A percentile compares a stretch with the other conserved stretches of the same genome.
Conservation (phyloP, 2,113 vertebrate species). For the Pseudonaja textilis region DNA sequence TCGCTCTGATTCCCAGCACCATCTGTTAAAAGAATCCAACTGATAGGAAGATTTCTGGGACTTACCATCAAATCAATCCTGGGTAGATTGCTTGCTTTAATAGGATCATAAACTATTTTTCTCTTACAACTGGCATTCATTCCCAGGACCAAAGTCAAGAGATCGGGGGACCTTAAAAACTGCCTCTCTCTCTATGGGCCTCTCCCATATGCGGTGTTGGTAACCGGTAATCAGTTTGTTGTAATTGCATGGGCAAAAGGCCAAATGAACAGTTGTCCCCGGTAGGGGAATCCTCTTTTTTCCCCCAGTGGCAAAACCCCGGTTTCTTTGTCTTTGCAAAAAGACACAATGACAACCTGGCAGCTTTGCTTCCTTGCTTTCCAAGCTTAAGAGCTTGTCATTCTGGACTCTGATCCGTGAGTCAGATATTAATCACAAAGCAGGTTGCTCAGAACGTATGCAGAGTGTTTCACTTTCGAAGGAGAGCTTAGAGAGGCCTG, state of each 20-base stretch:
- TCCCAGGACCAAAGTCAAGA: not conserved
- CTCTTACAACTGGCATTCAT: not conserved
- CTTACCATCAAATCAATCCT: not conserved
- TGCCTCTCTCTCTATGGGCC: not conserved
- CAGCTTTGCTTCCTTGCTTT: not conserved
- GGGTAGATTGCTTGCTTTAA: not conserved
- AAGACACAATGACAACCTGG: not conserved
- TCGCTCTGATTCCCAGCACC: not conserved
- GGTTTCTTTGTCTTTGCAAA: not conserved
- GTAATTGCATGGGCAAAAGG: slow-evolving; percentile 32
- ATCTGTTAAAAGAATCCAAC: not conserved
- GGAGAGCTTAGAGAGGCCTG: not conserved
- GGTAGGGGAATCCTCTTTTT: not conserved
- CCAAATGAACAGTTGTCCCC: not conserved
- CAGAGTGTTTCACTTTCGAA: not conserved
- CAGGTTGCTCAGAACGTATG: not conserved
- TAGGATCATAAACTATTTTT: not conserved
- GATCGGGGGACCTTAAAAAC: not conserved
- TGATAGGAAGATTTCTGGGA: not conserved
- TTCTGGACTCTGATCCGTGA: not conserved
- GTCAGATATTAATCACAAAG: not conserved
- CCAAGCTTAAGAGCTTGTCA: not conserved
- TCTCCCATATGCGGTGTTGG: slow-evolving; percentile 27
- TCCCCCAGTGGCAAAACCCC: slow-evolving; percentile 29
- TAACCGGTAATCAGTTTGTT: slow-evolving; percentile 45